These are phyloP conservation scores for Microchirus variegatus DNA, from an alignment of 2,797 vertebrate genomes.

Conservation along the genomic window DNA sequence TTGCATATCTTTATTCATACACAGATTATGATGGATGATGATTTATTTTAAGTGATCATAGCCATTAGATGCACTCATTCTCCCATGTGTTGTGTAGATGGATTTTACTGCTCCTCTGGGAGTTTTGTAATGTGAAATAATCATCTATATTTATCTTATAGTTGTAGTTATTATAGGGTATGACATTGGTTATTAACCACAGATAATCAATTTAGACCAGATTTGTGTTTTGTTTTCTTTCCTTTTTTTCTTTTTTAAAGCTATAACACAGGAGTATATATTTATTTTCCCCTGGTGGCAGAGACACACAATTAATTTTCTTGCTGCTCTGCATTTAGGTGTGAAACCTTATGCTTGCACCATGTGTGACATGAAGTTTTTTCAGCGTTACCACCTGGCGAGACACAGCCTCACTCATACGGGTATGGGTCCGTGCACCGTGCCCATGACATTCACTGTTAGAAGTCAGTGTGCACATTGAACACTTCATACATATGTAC, in stretches of 20 bases:
- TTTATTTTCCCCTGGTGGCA: slow-evolving; percentile 39
- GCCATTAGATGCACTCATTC: slow-evolving; percentile 53
- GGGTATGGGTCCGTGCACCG: slow-evolving; percentile 80
- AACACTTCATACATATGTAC: slow-evolving; percentile 26
- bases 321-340: slow-evolving; percentile 83
- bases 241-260: background rate
- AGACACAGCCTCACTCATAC: slow-evolving; percentile 86
- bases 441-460: slow-evolving; percentile 67
- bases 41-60: slow-evolving; percentile 30
- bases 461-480: slow-evolving; percentile 48
- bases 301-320: slow-evolving; percentile 66
- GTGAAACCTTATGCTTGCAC: slow-evolving; percentile 86
- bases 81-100: slow-evolving; percentile 64
- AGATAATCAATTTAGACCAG: slow-evolving; percentile 62
- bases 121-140: slow-evolving; percentile 36
- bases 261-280: slow-evolving; percentile 7
- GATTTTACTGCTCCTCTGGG: slow-evolving; percentile 31
- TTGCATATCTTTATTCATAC: slow-evolving; percentile 49
- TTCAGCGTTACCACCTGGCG: slow-evolving; percentile 85
- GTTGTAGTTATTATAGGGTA: slow-evolving; percentile 50
- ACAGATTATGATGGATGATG: slow-evolving; percentile 32
- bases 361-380: slow-evolving; percentile 87
- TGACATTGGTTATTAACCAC: slow-evolving; percentile 82
- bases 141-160: slow-evolving; percentile 42
- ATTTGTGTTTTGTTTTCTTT: slow-evolving; percentile 19